Evolutionary conservation across 1,140 invertebrate species (phyloP).

Genomic region (Achatina immaculata): DNA sequence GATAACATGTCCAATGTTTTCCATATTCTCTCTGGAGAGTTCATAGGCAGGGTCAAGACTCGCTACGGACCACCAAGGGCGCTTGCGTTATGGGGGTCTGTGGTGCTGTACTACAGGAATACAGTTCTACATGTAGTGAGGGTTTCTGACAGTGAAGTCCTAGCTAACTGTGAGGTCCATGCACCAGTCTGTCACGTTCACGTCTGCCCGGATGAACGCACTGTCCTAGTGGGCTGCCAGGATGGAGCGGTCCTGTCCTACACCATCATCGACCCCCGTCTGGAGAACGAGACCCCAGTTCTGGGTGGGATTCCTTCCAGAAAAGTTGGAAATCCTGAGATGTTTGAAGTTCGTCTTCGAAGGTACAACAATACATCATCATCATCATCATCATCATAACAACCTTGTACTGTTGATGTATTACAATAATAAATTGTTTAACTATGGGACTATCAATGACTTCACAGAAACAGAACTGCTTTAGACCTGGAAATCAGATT

Average conservation of each 20-base stretch:
- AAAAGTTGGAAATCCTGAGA: slow-evolving; percentile 29
- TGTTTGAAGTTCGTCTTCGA: background rate
- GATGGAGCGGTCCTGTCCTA: slow-evolving; percentile 66
- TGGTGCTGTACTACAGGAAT: slow-evolving; percentile 56
- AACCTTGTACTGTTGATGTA: background rate
- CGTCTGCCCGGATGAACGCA: slow-evolving; percentile 61
- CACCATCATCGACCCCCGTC: slow-evolving; percentile 58
- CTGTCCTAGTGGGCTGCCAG: slow-evolving; percentile 64
- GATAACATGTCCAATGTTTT: slow-evolving; percentile 60
- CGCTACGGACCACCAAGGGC: slow-evolving; percentile 42
- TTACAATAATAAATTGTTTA: background rate
- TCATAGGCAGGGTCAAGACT: slow-evolving; percentile 44
- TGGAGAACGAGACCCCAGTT: slow-evolving; percentile 45
- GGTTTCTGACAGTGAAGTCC: slow-evolving; percentile 51
- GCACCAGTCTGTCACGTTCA: slow-evolving; percentile 52
- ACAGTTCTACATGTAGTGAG: slow-evolving; percentile 52
- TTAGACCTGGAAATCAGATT: background rate
- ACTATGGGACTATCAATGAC: background rate
- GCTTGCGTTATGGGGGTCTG: slow-evolving; percentile 54
- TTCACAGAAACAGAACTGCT: background rate
- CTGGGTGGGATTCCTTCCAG: slow-evolving; percentile 51
- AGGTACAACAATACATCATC: too few relatives aligned
- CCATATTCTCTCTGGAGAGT: slow-evolving; percentile 52
- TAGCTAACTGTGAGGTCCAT: slow-evolving; percentile 65
- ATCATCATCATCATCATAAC: too few relatives aligned